phyloP scores from a whole-genome alignment of 2,888 invertebrate genomes.

The Itoplectis maculator region DNA sequence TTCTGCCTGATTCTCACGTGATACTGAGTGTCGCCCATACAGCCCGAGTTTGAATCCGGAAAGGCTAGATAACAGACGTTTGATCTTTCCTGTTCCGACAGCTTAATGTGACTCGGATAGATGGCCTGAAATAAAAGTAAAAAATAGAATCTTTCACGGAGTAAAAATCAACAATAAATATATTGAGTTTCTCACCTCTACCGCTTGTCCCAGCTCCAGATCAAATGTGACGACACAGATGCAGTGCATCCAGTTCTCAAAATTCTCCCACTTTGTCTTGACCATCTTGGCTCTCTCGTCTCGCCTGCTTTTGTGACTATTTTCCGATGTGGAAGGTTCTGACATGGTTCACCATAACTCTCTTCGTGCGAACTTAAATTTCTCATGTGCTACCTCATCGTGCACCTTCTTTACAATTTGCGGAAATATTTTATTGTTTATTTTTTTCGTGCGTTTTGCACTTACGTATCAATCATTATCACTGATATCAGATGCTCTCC shows the following conservation, averaged over 20 bases:
- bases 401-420: not conserved
- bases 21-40: slow-evolving; percentile 99
- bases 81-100: slow-evolving; percentile 94
- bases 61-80: slow-evolving; percentile 99
- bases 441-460: not conserved
- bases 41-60: slow-evolving; percentile 99
- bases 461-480: not conserved
- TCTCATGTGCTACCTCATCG: slow-evolving; percentile 30
- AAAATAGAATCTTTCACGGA: slow-evolving; percentile 57
- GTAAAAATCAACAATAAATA: slow-evolving; percentile 1
- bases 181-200: slow-evolving; percentile 89
- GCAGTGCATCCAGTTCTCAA: slow-evolving; percentile 98
- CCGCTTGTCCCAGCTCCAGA: slow-evolving; percentile 98
- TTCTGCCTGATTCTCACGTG: slow-evolving; percentile 95
- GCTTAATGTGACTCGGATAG: slow-evolving; percentile 91
- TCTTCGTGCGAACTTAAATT: not conserved
- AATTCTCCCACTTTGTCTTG: slow-evolving; percentile 88
- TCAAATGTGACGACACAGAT: slow-evolving; percentile 99
- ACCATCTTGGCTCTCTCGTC: slow-evolving; percentile 56
- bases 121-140: slow-evolving; percentile 87
- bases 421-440: no score
- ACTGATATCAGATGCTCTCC: not conserved
- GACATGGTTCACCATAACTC: slow-evolving; percentile 65
- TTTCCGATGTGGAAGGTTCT: slow-evolving; percentile 64
- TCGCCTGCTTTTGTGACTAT: slow-evolving; percentile 46